Evolutionary conservation across 2,113 vertebrate genomes (phyloP).

Genomic region (Hyperoodon ampullatus): DNA sequence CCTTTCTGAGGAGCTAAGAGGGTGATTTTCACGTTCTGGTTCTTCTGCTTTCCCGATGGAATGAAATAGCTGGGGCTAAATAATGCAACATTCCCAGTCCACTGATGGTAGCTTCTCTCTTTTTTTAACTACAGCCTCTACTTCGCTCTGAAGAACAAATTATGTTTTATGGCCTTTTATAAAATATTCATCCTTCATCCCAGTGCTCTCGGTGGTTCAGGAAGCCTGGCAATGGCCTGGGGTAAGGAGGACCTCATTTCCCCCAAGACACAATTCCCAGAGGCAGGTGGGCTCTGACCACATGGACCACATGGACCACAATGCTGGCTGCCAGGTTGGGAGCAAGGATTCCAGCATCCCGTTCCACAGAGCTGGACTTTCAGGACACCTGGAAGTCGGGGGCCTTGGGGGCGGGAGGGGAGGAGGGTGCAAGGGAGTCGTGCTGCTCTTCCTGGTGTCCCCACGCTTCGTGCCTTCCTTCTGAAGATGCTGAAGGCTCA

Average conservation of each 20-base stretch:
- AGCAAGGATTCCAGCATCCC: too few relatives aligned
- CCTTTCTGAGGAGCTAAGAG: not conserved
- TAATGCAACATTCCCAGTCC: conserved; percentile 65
- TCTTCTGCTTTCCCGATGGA: not conserved
- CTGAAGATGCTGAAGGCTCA: not conserved
- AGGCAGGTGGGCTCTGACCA: not conserved
- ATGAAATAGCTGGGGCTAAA: conserved; percentile 64
- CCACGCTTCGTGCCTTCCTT: not conserved
- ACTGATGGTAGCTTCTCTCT: conserved; percentile 69
- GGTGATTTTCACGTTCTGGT: conserved; percentile 50
- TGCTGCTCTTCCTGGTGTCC: not conserved
- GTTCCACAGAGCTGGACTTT: accelerated
- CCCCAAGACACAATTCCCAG: conserved; percentile 42
- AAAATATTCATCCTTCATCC: conserved; percentile 75
- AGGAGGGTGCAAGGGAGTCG: accelerated
- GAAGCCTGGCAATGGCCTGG: conserved; percentile 62
- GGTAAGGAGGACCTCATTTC: conserved; percentile 35
- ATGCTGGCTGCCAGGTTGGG: not conserved
- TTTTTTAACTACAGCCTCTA: conserved; percentile 80
- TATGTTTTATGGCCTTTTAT: conserved; percentile 74
- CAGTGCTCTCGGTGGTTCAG: conserved; percentile 10
- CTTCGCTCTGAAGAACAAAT: conserved; percentile 77
- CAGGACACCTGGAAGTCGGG: not conserved
- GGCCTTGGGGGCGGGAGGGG: accelerated
- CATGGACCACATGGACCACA: not conserved